Evolutionary conservation across 2,113 vertebrate genomes (phyloP).

Genomic region (Oxyruncus cristatus): DNA sequence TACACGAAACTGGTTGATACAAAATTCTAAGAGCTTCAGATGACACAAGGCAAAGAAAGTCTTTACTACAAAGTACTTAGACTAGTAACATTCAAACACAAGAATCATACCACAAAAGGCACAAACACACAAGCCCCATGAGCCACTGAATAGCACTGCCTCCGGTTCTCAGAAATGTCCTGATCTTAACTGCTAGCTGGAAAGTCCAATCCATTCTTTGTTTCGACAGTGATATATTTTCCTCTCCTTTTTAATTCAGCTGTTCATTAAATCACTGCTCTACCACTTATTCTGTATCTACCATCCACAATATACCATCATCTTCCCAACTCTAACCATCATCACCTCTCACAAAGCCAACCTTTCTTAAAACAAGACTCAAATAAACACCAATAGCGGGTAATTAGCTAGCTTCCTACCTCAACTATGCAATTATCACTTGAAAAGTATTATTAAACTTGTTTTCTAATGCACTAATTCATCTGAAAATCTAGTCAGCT

Average conservation of each 20-base stretch:
- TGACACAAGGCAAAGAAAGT: background rate
- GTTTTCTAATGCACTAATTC: background rate
- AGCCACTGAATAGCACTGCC: background rate
- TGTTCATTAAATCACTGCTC: background rate
- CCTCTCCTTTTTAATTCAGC: background rate
- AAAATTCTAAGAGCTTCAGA: background rate
- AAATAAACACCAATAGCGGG: background rate
- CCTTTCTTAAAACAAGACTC: background rate
- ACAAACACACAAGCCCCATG: background rate
- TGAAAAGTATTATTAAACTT: background rate
- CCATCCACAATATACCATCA: background rate
- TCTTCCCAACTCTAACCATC: background rate
- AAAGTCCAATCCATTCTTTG: background rate
- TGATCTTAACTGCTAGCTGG: background rate
- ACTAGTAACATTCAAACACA: background rate
- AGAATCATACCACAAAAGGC: background rate
- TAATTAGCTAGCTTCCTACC: background rate
- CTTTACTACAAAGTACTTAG: background rate
- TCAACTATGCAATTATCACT: background rate
- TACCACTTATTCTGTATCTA: background rate
- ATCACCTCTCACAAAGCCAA: background rate
- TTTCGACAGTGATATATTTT: background rate
- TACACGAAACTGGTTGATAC: background rate
- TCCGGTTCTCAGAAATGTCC: background rate
- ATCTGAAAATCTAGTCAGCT: background rate